Evolutionary conservation across 2,888 invertebrate species (phyloP).

Genomic region (Arctia plantaginis): DNA sequence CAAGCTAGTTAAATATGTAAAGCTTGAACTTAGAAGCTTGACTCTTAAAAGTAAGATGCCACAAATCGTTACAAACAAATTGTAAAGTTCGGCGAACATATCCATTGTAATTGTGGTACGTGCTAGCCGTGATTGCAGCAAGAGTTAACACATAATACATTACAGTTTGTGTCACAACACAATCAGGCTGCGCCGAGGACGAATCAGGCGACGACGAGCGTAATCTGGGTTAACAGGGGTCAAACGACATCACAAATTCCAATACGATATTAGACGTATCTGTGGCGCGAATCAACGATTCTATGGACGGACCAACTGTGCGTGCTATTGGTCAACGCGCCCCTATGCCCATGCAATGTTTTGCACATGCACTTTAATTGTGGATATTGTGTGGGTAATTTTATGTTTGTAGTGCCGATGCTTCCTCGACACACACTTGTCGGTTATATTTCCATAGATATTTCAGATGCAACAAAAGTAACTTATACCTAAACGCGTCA

Average conservation of each 20-base stretch:
- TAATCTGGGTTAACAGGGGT: conserved; percentile 92
- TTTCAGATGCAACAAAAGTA: not conserved
- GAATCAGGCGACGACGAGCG: conserved; percentile 87
- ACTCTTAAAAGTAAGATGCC: conserved; percentile 27
- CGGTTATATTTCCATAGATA: not conserved
- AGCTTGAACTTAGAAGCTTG: conserved; percentile 35
- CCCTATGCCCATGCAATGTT: conserved; percentile 49
- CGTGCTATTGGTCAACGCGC: conserved; percentile 60
- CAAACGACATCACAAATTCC: conserved; percentile 91
- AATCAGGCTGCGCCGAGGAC: conserved; percentile 84
- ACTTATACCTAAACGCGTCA: not conserved
- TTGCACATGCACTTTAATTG: conserved; percentile 55
- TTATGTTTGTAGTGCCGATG: conserved; percentile 26
- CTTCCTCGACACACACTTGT: conserved; percentile 7
- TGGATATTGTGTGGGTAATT: conserved; percentile 42
- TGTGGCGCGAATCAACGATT: conserved; percentile 85
- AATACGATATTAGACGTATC: conserved; percentile 88
- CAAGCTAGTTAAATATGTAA: not conserved
- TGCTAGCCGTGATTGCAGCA: conserved; percentile 84
- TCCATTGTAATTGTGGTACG: conserved; percentile 81
- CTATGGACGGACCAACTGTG: conserved; percentile 70
- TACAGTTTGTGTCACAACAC: conserved; percentile 87
- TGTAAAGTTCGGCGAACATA: conserved; percentile 79
- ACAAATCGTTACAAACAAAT: conserved; percentile 68
- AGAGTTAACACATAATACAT: conserved; percentile 87